Percentiles rank a stretch among this genome's conserved stretches.
Evolutionary conservation across 2,797 vertebrate species (phyloP).

Genomic region (Pipistrellus nathusii): DNA sequence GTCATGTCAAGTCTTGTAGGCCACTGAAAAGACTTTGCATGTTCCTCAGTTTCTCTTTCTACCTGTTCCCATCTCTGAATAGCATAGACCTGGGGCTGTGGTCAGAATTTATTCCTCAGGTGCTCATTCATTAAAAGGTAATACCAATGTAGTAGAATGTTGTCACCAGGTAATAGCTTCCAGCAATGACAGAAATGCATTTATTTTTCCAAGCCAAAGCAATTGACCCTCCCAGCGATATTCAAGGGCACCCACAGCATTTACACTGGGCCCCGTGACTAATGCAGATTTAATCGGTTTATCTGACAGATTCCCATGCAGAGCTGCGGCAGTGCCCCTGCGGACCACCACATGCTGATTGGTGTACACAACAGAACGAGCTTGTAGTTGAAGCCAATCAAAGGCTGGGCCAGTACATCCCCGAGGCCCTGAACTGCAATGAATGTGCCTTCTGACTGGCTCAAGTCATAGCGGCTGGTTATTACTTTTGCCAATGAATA

Average conservation of each 20-base stretch:
- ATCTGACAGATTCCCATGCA: constrained; percentile 4
- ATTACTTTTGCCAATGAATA: constrained; percentile 41
- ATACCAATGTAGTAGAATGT: accelerated
- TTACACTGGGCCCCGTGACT: constrained; percentile 2
- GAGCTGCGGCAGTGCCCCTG: constrained; percentile 26
- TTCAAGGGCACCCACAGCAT: constrained; percentile 34
- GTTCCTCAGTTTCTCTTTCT: not conserved
- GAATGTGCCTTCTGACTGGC: constrained; percentile 13
- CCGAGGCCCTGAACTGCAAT: not conserved
- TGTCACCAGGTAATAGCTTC: not conserved
- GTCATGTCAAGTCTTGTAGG: accelerated
- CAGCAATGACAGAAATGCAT: not conserved
- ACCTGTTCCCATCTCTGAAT: not conserved
- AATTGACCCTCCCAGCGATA: constrained; percentile 48
- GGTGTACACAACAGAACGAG: not conserved
- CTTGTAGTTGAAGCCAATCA: not conserved
- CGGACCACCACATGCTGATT: not conserved
- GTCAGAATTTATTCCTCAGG: constrained; percentile 34
- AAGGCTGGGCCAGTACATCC: accelerated
- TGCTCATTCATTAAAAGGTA: constrained; percentile 59
- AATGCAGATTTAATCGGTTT: constrained; percentile 44
- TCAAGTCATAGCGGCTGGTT: not conserved
- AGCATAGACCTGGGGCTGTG: not conserved
- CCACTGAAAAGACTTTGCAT: not conserved
- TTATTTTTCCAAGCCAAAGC: constrained; percentile 67